A percentile compares a stretch with the other conserved stretches of the same genome.
phyloP scores from a whole-genome alignment of 1,140 invertebrate genomes.

The Drosophila sucinea region DNA sequence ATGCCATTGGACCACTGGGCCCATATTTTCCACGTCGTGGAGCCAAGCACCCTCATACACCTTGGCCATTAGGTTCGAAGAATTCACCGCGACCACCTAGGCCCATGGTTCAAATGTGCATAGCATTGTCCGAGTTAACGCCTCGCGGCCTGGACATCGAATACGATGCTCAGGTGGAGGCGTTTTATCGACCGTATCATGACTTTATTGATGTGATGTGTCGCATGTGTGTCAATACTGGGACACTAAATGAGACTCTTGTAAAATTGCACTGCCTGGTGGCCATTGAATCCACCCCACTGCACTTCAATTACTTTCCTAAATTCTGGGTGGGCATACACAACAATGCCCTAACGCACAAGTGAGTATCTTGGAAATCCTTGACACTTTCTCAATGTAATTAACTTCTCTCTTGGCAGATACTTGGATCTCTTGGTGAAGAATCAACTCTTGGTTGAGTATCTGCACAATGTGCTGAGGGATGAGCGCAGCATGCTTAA shows the following conservation, averaged over 20 bases:
- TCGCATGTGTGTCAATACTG: slow-evolving; percentile 89
- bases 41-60: slow-evolving; percentile 53
- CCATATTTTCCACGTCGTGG: slow-evolving; percentile 80
- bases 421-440: slow-evolving; percentile 77
- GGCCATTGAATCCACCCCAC: slow-evolving; percentile 77
- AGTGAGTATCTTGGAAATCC: slow-evolving; percentile 58
- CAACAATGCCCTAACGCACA: slow-evolving; percentile 81
- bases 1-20: slow-evolving; percentile 84
- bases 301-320: slow-evolving; percentile 82
- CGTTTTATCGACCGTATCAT: slow-evolving; percentile 93
- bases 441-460: slow-evolving; percentile 75
- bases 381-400: not conserved
- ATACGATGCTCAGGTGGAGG: slow-evolving; percentile 90
- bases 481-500: slow-evolving; percentile 78
- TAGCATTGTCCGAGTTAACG: slow-evolving; percentile 87
- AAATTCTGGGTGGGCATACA: slow-evolving; percentile 83
- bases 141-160: slow-evolving; percentile 89
- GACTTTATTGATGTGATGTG: slow-evolving; percentile 94
- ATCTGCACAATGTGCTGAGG: slow-evolving; percentile 73
- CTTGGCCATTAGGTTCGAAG: slow-evolving; percentile 73
- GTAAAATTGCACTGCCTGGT: slow-evolving; percentile 80
- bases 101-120: slow-evolving; percentile 94
- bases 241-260: slow-evolving; percentile 76
- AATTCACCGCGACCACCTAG: slow-evolving; percentile 87
- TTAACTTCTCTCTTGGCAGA: slow-evolving; percentile 35